Base-by-base conservation (phyloP, 2,113 vertebrate genomes). In the Caranx ignobilis region DNA sequence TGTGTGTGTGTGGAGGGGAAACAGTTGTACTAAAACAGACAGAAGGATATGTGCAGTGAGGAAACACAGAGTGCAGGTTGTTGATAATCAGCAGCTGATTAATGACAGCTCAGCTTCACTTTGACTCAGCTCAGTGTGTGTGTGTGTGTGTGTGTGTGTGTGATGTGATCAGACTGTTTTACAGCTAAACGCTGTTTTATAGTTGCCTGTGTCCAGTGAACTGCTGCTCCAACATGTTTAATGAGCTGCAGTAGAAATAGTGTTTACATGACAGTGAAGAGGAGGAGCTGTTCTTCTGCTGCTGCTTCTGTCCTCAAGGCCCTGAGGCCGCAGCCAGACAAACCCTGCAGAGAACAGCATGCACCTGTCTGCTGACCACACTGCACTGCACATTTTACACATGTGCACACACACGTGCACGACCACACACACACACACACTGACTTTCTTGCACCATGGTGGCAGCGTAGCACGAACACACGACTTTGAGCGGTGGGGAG, bases 371-470 rank as follows among this genome's bases (percentile, higher is more conserved):
- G 13, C 39, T 71, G 77, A 83, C 75, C 68, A 45, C 75, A 74
- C 57, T 48, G 32, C 75, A 74, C 57, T 48, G 32, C 13, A 52
- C 69, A 64, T 34, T 84, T 77, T 19, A 67, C 81, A 78, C 75
- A 77, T 56, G 13, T 64, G 43, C 63, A 63, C 60, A 68, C 61
- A 72, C 77, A 48, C 61, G 7, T 16, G 34, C 48, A 59, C 57
- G 48, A 63, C 47, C 57, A 71, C 52, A 55, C 62, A 72, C 71
- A 68, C 73, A 63, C 26, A 64, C 65, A 75, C 71, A 78, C 61
- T n/a, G 21, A 62, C n/a, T 68, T 83, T 87, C 81, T 91, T 71
- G 86, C 90, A 88, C 83, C 9, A 6, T 0, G 11, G 77, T 87
- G 84, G 64, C 69, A 83, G 56, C 64, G 31, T 91, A 65, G 84